Conservation (phyloP, 1,140 invertebrate species). For the Diorhabda carinulata region DNA sequence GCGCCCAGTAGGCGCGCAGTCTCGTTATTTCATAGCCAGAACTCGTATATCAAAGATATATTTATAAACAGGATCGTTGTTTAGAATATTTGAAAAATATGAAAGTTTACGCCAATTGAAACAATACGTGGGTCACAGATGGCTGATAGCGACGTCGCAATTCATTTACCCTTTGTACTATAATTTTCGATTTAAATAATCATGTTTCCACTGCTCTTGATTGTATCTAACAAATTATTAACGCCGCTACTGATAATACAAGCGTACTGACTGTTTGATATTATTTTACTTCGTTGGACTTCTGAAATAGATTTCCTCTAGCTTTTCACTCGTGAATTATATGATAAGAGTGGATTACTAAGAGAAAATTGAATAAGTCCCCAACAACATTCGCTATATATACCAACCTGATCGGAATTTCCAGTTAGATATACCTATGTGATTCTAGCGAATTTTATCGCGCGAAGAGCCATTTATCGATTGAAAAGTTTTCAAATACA, state of each 20-base stretch:
- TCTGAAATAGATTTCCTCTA: neutral
- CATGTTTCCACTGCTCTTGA: too few relatives aligned
- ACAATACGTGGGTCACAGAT: too few relatives aligned
- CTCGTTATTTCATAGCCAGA: too few relatives aligned
- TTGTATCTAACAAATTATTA: too few relatives aligned
- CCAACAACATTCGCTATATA: slow-evolving; percentile 2
- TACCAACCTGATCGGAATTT: neutral
- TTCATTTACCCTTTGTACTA: too few relatives aligned
- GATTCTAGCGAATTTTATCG: neutral
- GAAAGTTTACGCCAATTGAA: too few relatives aligned
- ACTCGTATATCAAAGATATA: too few relatives aligned
- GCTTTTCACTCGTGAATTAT: neutral
- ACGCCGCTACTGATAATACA: neutral
- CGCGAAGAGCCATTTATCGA: neutral
- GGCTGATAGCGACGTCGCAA: too few relatives aligned
- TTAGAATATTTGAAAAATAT: too few relatives aligned
- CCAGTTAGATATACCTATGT: neutral
- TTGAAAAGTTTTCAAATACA: neutral
- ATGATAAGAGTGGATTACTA: slow-evolving; percentile 2
- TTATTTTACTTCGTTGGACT: neutral
- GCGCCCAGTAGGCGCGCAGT: too few relatives aligned
- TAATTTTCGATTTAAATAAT: too few relatives aligned
- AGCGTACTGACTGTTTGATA: neutral
- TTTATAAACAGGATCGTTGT: too few relatives aligned
- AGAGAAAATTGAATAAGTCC: slow-evolving; percentile 2